Conservation (phyloP, 2,797 vertebrate genomes). For the Coregonus ussuriensis region DNA sequence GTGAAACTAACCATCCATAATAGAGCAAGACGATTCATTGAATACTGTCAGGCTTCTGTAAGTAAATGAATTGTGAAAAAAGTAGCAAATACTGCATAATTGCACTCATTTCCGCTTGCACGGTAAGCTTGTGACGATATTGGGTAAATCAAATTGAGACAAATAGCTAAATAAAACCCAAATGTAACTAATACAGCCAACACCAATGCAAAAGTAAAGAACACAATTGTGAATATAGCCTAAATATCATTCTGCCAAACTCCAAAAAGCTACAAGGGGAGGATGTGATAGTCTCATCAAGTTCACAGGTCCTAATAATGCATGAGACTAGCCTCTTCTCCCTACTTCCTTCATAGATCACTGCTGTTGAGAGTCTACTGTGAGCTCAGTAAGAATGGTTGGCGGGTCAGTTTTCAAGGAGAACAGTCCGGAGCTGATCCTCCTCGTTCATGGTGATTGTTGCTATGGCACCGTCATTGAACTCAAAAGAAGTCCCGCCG, state of each 20-base stretch:
- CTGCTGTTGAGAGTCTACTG: not conserved
- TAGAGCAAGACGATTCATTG: not conserved
- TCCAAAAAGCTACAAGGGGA: constrained; percentile 1
- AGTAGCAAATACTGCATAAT: not conserved
- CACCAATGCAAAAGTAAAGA: constrained; percentile 5
- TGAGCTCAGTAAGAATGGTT: not conserved
- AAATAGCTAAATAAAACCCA: not conserved
- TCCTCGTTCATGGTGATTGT: constrained; percentile 86
- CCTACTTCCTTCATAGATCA: not conserved
- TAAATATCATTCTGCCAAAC: not conserved
- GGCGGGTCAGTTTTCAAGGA: constrained; percentile 73
- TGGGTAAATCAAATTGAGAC: constrained; percentile 4
- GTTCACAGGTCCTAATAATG: not conserved
- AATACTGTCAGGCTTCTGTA: not conserved
- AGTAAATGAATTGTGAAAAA: not conserved
- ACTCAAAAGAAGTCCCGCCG: constrained; percentile 95
- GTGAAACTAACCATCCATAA: not conserved
- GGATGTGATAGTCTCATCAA: not conserved
- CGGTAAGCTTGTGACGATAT: not conserved
- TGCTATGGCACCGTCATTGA: constrained; percentile 96
- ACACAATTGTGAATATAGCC: not conserved
- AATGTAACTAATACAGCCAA: not conserved
- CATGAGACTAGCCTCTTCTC: not conserved
- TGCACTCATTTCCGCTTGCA: not conserved
- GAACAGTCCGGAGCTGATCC: constrained; percentile 88